Evolutionary conservation across 2,797 vertebrate genomes (phyloP), one percentile per base, ranked within the genome.

Genomic region (Chloroceryle inda): DNA sequence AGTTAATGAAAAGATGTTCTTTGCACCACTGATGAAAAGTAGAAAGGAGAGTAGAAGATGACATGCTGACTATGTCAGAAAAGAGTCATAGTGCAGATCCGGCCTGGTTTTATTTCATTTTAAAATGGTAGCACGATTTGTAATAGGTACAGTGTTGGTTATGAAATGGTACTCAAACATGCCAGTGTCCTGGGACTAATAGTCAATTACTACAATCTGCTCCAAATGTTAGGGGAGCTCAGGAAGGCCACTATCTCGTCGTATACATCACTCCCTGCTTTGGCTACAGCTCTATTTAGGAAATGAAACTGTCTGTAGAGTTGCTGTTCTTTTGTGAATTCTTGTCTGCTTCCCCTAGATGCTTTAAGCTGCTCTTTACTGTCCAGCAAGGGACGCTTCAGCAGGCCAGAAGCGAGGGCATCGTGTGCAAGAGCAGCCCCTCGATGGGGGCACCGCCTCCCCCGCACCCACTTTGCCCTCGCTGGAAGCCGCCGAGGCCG

Each of bases 401-500:
- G 33, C 31, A 10, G 22, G 35, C 35, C 38, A 3, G 22, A 8
- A 9, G 2, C 0, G 21, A 2, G 1, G 11, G 21, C 3, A 10
- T 7, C 9, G 2, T 0, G 7, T 4, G 8, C 52, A 8, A 3
- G 10, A 10, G 5, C 55, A 11, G 10, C 20, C 16, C 15, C 64
- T 0, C 2, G 0, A 0, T 1, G 44, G 20, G 21, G 20, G 3
- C 0, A 9, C 37, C 38, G 0, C 26, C 52, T 24, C 33, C 23
- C 11, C 33, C 38, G 8, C 63, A 1, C 15, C 11, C 35, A 1
- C 31, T 19, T 2, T 1, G 24, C 20, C 11, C 37, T 7, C 27
- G 5, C 49, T 23, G n/a, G 22, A 5, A 16, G 44, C 23, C 5
- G 37, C 58, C 9, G 22, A 35, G 22, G 9, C 66, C 16, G 38